Evolutionary conservation across 1,140 invertebrate species (phyloP).

Genomic region (Apis mellifera): DNA sequence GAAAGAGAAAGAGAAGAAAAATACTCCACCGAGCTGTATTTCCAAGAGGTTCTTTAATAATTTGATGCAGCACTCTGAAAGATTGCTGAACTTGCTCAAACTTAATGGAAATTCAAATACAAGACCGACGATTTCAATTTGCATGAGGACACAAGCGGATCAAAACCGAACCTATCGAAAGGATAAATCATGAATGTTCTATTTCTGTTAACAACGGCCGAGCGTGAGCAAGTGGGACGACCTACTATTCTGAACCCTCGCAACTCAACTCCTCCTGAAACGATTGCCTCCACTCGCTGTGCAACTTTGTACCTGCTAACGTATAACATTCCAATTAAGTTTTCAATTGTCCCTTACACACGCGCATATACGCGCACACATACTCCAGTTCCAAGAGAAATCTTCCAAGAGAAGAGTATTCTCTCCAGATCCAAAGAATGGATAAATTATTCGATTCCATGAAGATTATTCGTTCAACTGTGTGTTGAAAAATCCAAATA

Average conservation of each 20-base stretch:
- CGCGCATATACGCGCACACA: too few species aligned
- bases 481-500: too few species aligned
- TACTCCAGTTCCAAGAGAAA: background rate
- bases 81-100: background rate
- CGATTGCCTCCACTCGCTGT: slow-evolving; percentile 6
- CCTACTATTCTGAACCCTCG: background rate
- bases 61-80: background rate
- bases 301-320: slow-evolving; percentile 16
- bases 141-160: slow-evolving; percentile 29
- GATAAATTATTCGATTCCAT: too few species aligned
- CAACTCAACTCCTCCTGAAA: slow-evolving; percentile 23
- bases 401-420: background rate
- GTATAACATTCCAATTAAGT: slow-evolving; percentile 36
- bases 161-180: slow-evolving; percentile 7
- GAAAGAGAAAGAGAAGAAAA: background rate
- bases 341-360: background rate
- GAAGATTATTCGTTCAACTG: too few species aligned
- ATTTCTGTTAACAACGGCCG: slow-evolving; percentile 43
- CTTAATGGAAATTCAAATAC: slow-evolving; percentile 23
- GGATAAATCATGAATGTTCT: slow-evolving; percentile 43
- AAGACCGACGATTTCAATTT: slow-evolving; percentile 14
- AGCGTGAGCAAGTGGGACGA: slow-evolving; percentile 40
- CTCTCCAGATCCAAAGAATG: too few species aligned
- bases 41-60: background rate
- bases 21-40: background rate